A percentile compares a stretch with the other conserved stretches of the same genome.
Evolutionary conservation across 2,797 vertebrate species (phyloP).

Genomic region (Pygocentrus nattereri): DNA sequence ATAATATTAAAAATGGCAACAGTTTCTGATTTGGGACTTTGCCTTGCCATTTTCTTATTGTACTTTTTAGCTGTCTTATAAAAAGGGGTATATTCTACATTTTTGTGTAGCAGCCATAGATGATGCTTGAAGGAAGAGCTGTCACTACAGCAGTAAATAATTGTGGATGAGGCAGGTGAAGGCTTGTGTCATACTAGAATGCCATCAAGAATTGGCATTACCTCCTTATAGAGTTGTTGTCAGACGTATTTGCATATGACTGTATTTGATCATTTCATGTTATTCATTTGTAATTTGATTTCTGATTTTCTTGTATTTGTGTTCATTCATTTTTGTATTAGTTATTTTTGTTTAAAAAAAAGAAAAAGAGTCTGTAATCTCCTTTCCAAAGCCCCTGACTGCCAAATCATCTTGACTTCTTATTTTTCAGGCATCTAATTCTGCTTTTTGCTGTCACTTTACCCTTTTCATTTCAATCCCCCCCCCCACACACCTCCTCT

Average conservation of each 20-base stretch:
- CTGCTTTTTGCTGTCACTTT: conserved; percentile 91
- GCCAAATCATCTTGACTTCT: conserved; percentile 81
- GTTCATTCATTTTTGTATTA: background rate
- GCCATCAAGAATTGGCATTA: too few species aligned
- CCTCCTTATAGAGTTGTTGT: too few species aligned
- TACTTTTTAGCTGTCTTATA: background rate
- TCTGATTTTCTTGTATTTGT: background rate
- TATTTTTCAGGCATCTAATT: conserved; percentile 99
- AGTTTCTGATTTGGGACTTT: background rate
- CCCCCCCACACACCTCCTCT: conserved; percentile 63
- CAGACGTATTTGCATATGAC: too few species aligned
- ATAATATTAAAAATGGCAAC: background rate
- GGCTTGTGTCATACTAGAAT: too few species aligned
- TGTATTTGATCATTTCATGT: background rate
- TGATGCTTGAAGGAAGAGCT: background rate
- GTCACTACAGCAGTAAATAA: too few species aligned
- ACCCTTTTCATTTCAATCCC: conserved; percentile 77
- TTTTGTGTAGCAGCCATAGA: too few species aligned
- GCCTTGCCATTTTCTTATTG: background rate
- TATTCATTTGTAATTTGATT: background rate
- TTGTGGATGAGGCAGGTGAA: background rate
- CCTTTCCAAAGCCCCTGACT: conserved; percentile 68
- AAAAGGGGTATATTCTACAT: too few species aligned
- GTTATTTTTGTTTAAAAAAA: conserved; percentile 23
- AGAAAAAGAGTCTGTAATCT: conserved; percentile 26